Base-by-base conservation (phyloP, 1,140 invertebrate species). In the Chelonus insularis region DNA sequence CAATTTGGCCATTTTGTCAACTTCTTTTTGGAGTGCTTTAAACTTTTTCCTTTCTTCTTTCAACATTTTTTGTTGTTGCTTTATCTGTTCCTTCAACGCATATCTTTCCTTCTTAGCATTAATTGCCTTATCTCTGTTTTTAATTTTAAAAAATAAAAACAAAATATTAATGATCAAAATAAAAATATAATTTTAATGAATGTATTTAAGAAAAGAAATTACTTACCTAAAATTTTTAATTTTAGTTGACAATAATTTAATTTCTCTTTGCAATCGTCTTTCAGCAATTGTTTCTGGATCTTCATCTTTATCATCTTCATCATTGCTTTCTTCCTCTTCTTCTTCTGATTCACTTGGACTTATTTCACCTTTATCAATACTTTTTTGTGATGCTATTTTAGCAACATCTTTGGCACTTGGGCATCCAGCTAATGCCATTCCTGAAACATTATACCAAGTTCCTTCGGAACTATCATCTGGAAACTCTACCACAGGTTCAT, bases 1-100 rank as follows among this genome's bases (percentile, higher is more conserved):
- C 58, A 93, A 82, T 12, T 87, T 88, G 0, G 91, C 91, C 91
- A 95, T 93, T 81, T 93, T 93, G 67, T 93, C 90, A 2, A 94
- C 91, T 81, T 95, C 92, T 66, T 91, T 92, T 74, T 94, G 91
- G 29, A 95, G 73, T 47, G 85, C 84, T 70, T 89, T 90, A 70
- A 86, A 91, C 74, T 89, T 90, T 66, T 88, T 89, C 66, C 88
- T 89, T 66, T 90, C 90, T 41, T 89, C 87, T 67, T 84, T 85
- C 7, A 94, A 82, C 56, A 88, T 82, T 4, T 86, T 84, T 65
- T 92, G 89, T 71, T 92, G 88, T 69, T 91, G 92, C 66, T 91
- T 91, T 68, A 93, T 86, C 62, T 90, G 86, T 68, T 90, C 86
- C 72, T 90, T 91, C n/a, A 92, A 81, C 9, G 84, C 89, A 64